These are phyloP conservation scores for Lethrus apterus DNA, from an alignment of 1,140 invertebrate species.

Conservation along the genomic window DNA sequence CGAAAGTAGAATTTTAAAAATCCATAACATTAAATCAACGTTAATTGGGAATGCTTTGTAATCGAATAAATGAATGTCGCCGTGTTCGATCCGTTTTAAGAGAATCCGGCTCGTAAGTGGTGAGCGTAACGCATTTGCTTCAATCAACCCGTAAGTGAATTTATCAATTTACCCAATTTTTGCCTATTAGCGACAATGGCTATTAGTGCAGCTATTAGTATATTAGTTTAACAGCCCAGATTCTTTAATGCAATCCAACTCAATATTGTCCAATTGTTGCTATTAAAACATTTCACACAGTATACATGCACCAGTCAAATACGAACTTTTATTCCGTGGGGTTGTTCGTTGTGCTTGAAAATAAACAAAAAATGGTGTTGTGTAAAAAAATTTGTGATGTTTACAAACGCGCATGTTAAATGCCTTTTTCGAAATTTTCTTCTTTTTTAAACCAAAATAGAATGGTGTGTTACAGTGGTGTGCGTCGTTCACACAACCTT, in stretches of 20 bases:
- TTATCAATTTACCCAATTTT: conserved; percentile 46
- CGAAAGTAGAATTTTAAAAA: no score
- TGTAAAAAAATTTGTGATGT: conserved; percentile 2
- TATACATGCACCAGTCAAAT: conserved; percentile 36
- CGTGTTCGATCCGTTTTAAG: background rate
- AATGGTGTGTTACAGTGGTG: no score
- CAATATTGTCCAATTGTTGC: conserved; percentile 43
- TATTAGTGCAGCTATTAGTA: conserved; percentile 42
- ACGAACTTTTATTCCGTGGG: conserved; percentile 29
- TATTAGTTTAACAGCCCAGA: conserved; percentile 41
- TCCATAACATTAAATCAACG: background rate
- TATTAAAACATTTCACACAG: conserved; percentile 41
- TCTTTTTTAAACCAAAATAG: no score
- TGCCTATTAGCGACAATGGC: conserved; percentile 43
- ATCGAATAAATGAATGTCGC: background rate
- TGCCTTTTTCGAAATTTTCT: no score
- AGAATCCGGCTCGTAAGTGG: conserved; percentile 11
- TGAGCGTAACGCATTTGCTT: conserved; percentile 33
- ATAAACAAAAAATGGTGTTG: background rate
- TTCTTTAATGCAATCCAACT: conserved; percentile 43
- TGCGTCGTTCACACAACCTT: no score
- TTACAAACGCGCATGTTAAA: background rate
- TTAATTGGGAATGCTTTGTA: background rate
- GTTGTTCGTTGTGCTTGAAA: conserved; percentile 21
- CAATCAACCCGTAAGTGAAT: conserved; percentile 41